Evolutionary conservation across 1,140 invertebrate genomes (phyloP).

Genomic region (Pseudachorutes palmiensis): DNA sequence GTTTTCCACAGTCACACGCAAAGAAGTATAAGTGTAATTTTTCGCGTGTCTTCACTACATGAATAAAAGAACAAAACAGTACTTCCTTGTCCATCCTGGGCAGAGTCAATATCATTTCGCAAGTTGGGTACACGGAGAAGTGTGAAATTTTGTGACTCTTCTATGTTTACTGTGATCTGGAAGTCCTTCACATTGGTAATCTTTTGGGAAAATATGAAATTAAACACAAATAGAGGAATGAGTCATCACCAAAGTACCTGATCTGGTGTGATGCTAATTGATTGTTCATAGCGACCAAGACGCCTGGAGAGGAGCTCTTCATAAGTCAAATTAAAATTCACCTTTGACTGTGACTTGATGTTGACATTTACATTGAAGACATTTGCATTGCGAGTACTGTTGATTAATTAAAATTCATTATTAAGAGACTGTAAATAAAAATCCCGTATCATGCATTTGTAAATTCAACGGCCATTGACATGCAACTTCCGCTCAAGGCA

Average conservation of each 20-base stretch:
- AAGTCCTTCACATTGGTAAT: slow-evolving; percentile 42
- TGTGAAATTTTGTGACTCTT: slow-evolving; percentile 51
- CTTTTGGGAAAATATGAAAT: slow-evolving; percentile 2
- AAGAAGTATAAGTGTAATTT: too few relatives aligned
- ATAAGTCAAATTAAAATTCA: slow-evolving; percentile 56
- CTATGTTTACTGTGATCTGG: slow-evolving; percentile 51
- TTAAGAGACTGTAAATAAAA: neutral
- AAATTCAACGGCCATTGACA: too few relatives aligned
- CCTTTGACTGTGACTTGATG: slow-evolving; percentile 50
- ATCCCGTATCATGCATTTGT: too few relatives aligned
- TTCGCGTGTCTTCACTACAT: too few relatives aligned
- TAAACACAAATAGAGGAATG: neutral
- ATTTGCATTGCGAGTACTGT: slow-evolving; percentile 56
- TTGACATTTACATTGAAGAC: slow-evolving; percentile 56
- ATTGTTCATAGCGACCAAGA: slow-evolving; percentile 53
- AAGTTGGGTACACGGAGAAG: slow-evolving; percentile 50
- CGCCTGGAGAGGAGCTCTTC: slow-evolving; percentile 53
- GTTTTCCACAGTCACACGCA: slow-evolving; percentile 14
- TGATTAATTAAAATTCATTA: slow-evolving; percentile 11
- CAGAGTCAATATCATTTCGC: slow-evolving; percentile 51
- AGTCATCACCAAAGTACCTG: slow-evolving; percentile 38
- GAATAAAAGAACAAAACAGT: too few relatives aligned
- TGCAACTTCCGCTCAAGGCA: too few relatives aligned
- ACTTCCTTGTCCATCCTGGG: slow-evolving; percentile 42
- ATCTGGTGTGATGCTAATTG: slow-evolving; percentile 54